These are phyloP conservation scores for Mystacides longicornis DNA, from an alignment of 2,888 invertebrate species.

Conservation along the genomic window DNA sequence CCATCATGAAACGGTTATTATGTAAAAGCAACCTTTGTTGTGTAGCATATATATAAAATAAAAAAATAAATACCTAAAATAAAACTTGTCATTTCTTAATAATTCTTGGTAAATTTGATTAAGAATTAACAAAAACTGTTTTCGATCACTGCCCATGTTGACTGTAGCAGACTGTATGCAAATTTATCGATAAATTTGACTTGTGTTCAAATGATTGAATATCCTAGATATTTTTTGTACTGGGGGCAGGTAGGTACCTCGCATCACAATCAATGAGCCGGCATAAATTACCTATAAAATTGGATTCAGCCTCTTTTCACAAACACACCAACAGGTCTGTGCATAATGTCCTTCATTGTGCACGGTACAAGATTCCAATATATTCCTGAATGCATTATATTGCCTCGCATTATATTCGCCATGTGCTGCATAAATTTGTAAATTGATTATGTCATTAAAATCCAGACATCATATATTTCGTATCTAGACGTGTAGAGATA, in stretches of 20 bases:
- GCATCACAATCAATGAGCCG: background rate
- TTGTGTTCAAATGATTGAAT: constrained; percentile 1
- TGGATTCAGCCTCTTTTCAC: background rate
- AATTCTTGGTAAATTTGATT: too few relatives aligned
- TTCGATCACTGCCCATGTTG: background rate
- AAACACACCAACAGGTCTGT: constrained; percentile 18
- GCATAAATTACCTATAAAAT: background rate
- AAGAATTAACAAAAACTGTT: too few relatives aligned
- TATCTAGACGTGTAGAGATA: background rate
- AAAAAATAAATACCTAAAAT: too few relatives aligned
- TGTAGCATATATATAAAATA: too few relatives aligned
- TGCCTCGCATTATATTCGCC: constrained; percentile 6
- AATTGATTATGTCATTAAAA: constrained; percentile 14
- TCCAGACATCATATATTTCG: too few relatives aligned
- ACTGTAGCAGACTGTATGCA: background rate
- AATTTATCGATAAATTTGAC: background rate
- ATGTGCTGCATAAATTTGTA: constrained; percentile 24
- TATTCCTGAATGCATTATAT: background rate
- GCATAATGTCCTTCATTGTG: background rate
- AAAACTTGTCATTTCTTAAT: too few relatives aligned
- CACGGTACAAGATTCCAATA: background rate
- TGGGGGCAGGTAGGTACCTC: background rate
- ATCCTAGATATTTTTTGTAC: background rate
- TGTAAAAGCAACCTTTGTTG: too few relatives aligned
- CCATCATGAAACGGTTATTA: too few relatives aligned